A percentile compares a stretch with the other conserved stretches of the same genome.
These are phyloP conservation scores for Pseudococcus viburni DNA, from an alignment of 2,888 invertebrate genomes.

Conservation along the genomic window DNA sequence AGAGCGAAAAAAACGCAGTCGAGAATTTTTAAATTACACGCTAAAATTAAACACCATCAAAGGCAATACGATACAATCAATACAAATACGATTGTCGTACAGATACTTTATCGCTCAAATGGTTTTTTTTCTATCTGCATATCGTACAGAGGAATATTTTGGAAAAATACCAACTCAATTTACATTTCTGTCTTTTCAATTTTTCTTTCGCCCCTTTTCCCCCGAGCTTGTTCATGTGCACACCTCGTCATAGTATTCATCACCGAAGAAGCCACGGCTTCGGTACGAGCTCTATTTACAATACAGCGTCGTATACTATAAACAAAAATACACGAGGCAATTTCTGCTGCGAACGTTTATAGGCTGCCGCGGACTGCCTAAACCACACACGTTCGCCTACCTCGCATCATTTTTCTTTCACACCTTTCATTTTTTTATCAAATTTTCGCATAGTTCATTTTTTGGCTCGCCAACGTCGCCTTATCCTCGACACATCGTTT, in stretches of 20 bases:
- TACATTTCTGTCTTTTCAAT: conserved; percentile 23
- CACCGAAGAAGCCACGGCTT: no score
- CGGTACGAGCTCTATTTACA: no score
- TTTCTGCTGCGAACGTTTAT: background rate
- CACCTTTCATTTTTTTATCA: conserved; percentile 42
- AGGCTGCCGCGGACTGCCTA: background rate
- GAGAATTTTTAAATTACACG: conserved; percentile 26
- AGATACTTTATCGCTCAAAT: background rate
- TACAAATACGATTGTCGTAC: background rate
- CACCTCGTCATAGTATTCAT: no score
- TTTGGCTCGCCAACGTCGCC: background rate
- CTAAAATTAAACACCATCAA: background rate
- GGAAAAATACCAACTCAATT: conserved; percentile 53
- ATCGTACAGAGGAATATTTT: conserved; percentile 23
- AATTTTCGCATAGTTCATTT: conserved; percentile 44
- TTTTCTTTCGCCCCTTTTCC: background rate
- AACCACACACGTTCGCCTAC: background rate
- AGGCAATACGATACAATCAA: background rate
- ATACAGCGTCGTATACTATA: no score
- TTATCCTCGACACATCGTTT: background rate
- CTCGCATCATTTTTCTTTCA: conserved; percentile 52
- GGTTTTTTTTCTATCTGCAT: conserved; percentile 16
- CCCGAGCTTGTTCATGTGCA: no score
- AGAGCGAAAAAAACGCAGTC: background rate
- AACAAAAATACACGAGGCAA: background rate